Evolutionary conservation across 2,797 vertebrate species (phyloP), one percentile per base, ranked within the genome.

Genomic region (Schizothorax lantsangensis): DNA sequence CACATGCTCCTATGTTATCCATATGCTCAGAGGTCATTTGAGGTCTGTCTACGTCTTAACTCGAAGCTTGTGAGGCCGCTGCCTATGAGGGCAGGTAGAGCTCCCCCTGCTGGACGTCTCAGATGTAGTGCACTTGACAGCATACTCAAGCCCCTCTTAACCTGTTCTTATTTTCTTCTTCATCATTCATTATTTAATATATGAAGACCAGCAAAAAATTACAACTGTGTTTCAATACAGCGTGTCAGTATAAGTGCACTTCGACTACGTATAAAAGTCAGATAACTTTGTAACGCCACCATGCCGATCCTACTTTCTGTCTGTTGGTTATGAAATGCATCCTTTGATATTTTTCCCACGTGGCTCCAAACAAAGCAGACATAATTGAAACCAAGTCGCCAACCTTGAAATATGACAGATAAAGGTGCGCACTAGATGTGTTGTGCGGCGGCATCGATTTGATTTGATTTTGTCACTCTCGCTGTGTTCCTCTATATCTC

Each of bases 61-160:
- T 73, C 30, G 6, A 84, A 81, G 54, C 78, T 88, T 59, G 1
- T 84, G 52, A 83, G 52, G 66, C 78, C 54, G 12, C 68, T 73
- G 85, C n/a, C 36, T 86, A 38, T 47, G 26, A 79, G 23, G 88
- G 81, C 72, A 91, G 49, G 91, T 89, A 86, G 84, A 91, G 92
- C 92, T 54, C 95, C 95, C 93, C 95, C 95, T 93, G 91, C 95
- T 95, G 95, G 91, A 79, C 72, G 30, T 78, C 62, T 57, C 6
- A 30, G 1, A 3, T 36, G 21, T 11, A 43, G 43, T 88, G 59
- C 81, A 78, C 38, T 81, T 79, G 59, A 47, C 21, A 19, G 52
- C 79, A 84, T 59, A 85, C 79, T 87, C 45, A 23, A 82, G 68
- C 79, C 43, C 86, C 19, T 23, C 19, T 74, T 23, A 62, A 36